phyloP scores from a whole-genome alignment of 1,140 invertebrate species.

The Neuroterus valhalla region DNA sequence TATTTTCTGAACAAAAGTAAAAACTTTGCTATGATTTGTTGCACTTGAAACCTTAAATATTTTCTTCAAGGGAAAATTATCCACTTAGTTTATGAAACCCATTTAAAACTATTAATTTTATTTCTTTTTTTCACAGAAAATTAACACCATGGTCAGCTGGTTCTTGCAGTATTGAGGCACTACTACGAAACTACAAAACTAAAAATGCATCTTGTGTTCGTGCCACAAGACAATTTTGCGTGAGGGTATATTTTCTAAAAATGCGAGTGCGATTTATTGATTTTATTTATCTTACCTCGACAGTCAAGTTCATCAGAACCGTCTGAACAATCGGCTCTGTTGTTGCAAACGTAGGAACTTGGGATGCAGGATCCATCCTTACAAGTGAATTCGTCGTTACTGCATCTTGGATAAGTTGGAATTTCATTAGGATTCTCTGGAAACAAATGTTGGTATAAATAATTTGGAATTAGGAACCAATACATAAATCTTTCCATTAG shows the following conservation, averaged over 20 bases:
- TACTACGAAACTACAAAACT: constrained; percentile 38
- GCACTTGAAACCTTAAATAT: no score
- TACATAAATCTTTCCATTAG: no score
- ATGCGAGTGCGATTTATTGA: background rate
- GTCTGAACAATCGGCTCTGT: constrained; percentile 85
- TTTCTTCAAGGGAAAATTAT: no score
- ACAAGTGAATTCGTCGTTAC: constrained; percentile 76
- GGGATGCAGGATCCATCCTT: constrained; percentile 80
- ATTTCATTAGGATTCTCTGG: constrained; percentile 50
- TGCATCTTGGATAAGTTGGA: constrained; percentile 47
- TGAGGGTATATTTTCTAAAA: constrained; percentile 32
- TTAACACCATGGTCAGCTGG: constrained; percentile 46
- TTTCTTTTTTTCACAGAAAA: no score
- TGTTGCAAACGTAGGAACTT: constrained; percentile 82
- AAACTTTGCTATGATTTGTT: no score
- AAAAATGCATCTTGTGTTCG: constrained; percentile 44
- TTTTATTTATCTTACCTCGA: constrained; percentile 62
- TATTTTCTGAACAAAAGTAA: no score
- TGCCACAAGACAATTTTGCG: constrained; percentile 25
- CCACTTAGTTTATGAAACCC: no score
- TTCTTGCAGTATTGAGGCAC: constrained; percentile 44
- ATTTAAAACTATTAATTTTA: no score
- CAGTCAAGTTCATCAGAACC: constrained; percentile 82
- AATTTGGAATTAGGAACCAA: no score
- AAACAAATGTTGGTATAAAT: constrained; percentile 64